phyloP scores from a whole-genome alignment of 2,797 vertebrate species.

The Neosilurus mollespiculum region DNA sequence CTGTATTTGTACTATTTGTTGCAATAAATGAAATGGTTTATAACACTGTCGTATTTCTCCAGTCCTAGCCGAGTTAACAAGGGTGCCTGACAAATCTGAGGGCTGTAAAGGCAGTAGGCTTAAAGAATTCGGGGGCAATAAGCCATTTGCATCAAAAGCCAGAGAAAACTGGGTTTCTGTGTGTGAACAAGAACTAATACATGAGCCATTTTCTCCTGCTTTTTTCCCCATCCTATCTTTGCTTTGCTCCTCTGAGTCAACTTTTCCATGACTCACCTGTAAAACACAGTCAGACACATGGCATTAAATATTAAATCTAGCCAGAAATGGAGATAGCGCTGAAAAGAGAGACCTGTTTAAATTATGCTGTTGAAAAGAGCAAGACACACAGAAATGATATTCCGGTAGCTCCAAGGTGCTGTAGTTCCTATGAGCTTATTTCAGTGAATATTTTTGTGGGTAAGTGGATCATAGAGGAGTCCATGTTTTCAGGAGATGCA shows the following conservation, averaged over 20 bases:
- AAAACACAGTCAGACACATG: conserved; percentile 33
- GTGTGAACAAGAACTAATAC: conserved; percentile 43
- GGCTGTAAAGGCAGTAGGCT: conserved; percentile 44
- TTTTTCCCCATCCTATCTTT: not conserved
- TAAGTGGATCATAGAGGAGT: conserved; percentile 49
- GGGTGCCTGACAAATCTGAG: conserved; percentile 46
- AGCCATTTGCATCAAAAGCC: conserved; percentile 34
- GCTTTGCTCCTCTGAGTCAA: conserved; percentile 23
- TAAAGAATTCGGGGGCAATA: conserved; percentile 30
- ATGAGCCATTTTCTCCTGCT: conserved; percentile 40
- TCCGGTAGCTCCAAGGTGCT: conserved; percentile 31
- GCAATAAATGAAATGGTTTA: conserved; percentile 42
- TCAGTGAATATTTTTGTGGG: conserved; percentile 35
- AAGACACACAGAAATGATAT: conserved; percentile 19
- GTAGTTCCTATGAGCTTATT: conserved; percentile 11
- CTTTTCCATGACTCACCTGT: conserved; percentile 45
- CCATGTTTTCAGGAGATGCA: conserved; percentile 60
- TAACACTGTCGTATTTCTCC: conserved; percentile 37
- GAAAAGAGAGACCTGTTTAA: conserved; percentile 26
- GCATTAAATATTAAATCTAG: conserved; percentile 38
- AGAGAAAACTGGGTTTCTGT: conserved; percentile 32
- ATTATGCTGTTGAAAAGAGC: conserved; percentile 17
- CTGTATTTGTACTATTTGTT: conserved; percentile 43
- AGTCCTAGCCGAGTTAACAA: conserved; percentile 45
- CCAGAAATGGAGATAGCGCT: conserved; percentile 26